These are phyloP conservation scores for Acrobasis consociella DNA, from an alignment of 2,888 invertebrate species.

Conservation along the genomic window DNA sequence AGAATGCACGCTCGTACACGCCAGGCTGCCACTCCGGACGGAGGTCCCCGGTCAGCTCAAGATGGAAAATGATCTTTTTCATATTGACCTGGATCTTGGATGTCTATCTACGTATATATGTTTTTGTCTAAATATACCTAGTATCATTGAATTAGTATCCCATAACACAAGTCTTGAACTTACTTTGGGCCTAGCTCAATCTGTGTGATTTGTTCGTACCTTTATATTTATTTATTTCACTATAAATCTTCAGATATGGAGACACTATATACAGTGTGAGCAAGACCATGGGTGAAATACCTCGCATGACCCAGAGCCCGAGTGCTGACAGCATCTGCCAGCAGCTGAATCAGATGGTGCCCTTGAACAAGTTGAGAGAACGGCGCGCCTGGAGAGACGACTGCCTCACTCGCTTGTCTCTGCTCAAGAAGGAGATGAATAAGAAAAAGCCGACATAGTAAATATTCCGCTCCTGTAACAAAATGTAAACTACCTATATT, in stretches of 20 bases:
- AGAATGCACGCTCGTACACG: too few relatives aligned
- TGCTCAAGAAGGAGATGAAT: conserved; percentile 89
- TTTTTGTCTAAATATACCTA: too few relatives aligned
- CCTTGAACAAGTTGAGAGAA: conserved; percentile 87
- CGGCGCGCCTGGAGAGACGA: conserved; percentile 92
- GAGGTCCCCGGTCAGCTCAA: too few relatives aligned
- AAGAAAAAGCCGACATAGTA: conserved; percentile 37
- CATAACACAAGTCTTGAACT: too few relatives aligned
- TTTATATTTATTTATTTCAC: too few relatives aligned
- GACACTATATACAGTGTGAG: conserved; percentile 85
- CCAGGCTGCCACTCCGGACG: too few relatives aligned
- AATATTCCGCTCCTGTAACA: not conserved
- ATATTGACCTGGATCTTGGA: too few relatives aligned
- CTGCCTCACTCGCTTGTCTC: conserved; percentile 90
- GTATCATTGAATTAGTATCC: too few relatives aligned
- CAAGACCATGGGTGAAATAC: conserved; percentile 88
- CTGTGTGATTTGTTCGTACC: too few relatives aligned
- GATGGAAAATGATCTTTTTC: too few relatives aligned
- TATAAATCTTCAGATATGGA: conserved; percentile 67
- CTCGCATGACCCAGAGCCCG: conserved; percentile 85
- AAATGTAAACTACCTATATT: not conserved
- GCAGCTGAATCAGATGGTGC: conserved; percentile 88
- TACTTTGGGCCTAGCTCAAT: too few relatives aligned
- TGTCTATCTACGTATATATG: too few relatives aligned
- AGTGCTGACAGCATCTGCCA: conserved; percentile 86